Conservation (phyloP, 2,113 vertebrate species). For the Ahaetulla prasina region DNA sequence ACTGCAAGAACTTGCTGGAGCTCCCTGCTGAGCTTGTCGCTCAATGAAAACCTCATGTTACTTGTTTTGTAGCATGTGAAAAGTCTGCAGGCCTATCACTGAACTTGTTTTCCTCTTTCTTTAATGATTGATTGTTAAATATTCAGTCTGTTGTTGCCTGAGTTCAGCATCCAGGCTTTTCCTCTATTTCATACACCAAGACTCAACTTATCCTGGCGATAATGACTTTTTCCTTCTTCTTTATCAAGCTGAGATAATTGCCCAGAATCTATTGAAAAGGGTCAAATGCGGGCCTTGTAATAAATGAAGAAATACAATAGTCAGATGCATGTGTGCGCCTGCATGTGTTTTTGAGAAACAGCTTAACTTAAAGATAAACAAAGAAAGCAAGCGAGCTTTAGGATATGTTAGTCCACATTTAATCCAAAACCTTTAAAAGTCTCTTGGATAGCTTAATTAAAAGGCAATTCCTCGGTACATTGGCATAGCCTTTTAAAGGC, state of each 20-base stretch:
- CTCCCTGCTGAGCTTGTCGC: neutral
- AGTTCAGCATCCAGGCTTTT: neutral
- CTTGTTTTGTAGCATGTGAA: neutral
- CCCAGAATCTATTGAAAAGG: neutral
- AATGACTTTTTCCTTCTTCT: constrained; percentile 39
- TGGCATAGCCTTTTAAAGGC: constrained; percentile 64
- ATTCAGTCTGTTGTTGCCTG: neutral
- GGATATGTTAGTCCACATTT: constrained; percentile 58
- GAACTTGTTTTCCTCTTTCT: neutral
- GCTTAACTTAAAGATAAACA: neutral
- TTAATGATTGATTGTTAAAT: neutral
- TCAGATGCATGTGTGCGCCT: neutral
- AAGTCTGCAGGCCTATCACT: neutral
- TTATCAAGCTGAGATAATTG: constrained; percentile 21
- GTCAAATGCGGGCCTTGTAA: neutral
- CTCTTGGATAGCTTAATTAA: constrained; percentile 73
- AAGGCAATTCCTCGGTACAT: constrained; percentile 66
- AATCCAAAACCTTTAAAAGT: constrained; percentile 65
- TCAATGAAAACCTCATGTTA: neutral
- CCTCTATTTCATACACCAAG: neutral
- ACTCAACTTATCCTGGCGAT: constrained; percentile 3
- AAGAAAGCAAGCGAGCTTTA: neutral
- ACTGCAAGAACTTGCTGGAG: neutral
- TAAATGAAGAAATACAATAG: neutral
- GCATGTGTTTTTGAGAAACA: neutral